Evolutionary conservation across 92 coral and sea anemone species (phyloP), one percentile per base, ranked within the genome.

Genomic region (Heliopora coerulea): DNA sequence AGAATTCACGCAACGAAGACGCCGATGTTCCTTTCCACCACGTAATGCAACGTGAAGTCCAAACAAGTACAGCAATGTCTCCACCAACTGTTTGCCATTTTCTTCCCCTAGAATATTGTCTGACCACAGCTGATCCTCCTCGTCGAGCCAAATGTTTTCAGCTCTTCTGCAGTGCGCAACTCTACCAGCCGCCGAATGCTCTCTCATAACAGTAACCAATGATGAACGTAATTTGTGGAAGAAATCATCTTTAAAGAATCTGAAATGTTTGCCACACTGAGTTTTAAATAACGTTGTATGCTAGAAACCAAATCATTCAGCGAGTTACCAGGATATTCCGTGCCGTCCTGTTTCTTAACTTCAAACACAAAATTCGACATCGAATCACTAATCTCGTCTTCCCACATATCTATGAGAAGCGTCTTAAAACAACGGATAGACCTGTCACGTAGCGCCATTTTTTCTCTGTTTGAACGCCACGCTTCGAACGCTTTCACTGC

Each of bases 151-250:
- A 50, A 50, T 50, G 6, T 5, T 17, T 50, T 50, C 58, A 50
- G 58, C 58, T 50, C 58, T 50, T 50, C 26, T 50, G 20, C n/a
- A 26, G 10, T 54, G 33, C 15, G 8, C 11, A 18, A 44, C 82
- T 17, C 63, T 29, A 7, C 82, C 82, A 30, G 74, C 44, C 17
- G 76, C 0, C 6, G 26, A 50, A 50, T n/a, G 58, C 24, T 65
- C 44, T 29, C 63, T 78, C 83, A 78, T 78, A n/a, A 42, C 49
- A 8, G 83, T 68, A 66, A 66, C 77, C 28, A 78, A 29, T 29
- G 70, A 17, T 13, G 59, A 20, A 33, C 40, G 50, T 28, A 78
- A 24, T 24, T 30, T 21, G 20, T 49, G n/a, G 39, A 64, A 78
- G 27, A 9, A 48, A 58, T 44, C 13, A 24, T 78, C 74, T 17